phyloP scores from a whole-genome alignment of 2,113 vertebrate genomes.

The Phaethon lepturus region DNA sequence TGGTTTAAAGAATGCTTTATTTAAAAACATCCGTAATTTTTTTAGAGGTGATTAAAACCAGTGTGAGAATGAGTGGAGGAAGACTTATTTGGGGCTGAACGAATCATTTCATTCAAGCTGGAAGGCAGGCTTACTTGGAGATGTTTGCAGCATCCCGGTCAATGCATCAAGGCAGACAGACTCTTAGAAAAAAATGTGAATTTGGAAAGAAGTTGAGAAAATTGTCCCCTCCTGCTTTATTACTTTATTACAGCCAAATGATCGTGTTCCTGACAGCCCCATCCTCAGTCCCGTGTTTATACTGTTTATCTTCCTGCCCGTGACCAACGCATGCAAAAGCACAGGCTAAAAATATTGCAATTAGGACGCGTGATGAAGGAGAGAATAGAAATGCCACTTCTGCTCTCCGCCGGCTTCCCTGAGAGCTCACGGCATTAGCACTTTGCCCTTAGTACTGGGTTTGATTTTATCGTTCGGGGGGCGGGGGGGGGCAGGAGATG shows the following conservation, averaged over 20 bases:
- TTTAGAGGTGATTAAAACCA: not conserved
- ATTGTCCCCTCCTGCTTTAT: not conserved
- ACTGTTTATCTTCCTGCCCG: not conserved
- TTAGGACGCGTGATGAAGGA: not conserved
- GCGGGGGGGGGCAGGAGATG: not conserved
- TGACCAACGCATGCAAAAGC: not conserved
- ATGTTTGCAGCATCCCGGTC: not conserved
- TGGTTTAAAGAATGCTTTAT: not conserved
- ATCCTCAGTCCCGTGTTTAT: not conserved
- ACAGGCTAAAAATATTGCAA: not conserved
- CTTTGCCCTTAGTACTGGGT: not conserved
- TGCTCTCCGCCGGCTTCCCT: not conserved
- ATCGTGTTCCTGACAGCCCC: not conserved
- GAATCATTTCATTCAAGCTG: constrained; percentile 25
- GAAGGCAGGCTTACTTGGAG: not conserved
- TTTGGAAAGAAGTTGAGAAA: not conserved
- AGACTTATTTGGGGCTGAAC: not conserved
- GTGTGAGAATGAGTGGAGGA: not conserved
- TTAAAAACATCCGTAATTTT: not conserved
- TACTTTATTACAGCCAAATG: not conserved
- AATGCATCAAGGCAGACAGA: not conserved
- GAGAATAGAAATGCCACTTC: not conserved
- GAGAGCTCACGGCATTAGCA: not conserved
- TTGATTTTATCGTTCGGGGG: not conserved
- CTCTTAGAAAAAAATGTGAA: not conserved